These are phyloP conservation scores for Amblyjoppa proteus DNA, from an alignment of 2,888 invertebrate species.

Conservation along the genomic window DNA sequence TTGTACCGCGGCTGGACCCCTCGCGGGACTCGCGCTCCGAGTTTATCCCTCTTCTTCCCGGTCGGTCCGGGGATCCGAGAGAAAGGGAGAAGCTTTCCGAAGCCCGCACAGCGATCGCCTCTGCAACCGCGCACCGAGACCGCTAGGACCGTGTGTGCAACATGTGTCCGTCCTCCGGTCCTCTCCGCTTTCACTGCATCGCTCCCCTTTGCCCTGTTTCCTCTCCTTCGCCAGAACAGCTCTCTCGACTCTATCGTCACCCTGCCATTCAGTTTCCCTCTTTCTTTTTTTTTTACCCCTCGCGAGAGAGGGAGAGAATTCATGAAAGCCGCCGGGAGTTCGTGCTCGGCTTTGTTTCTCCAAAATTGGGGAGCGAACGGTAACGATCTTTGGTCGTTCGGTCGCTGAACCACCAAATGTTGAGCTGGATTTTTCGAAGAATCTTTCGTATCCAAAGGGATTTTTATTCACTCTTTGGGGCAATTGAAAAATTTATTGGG, in stretches of 20 bases:
- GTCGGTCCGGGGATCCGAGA: slow-evolving; percentile 12
- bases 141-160: slow-evolving; percentile 80
- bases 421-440: background rate
- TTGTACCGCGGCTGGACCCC: slow-evolving; percentile 73
- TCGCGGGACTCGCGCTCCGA: slow-evolving; percentile 58
- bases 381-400: slow-evolving; percentile 1
- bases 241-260: slow-evolving; percentile 57
- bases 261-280: slow-evolving; percentile 30
- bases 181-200: slow-evolving; percentile 68
- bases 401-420: background rate
- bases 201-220: slow-evolving; percentile 60
- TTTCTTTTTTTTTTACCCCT: background rate
- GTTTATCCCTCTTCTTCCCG: slow-evolving; percentile 30
- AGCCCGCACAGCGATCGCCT: slow-evolving; percentile 7
- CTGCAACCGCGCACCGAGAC: slow-evolving; percentile 45
- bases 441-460: too few species aligned
- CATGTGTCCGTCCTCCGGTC: slow-evolving; percentile 82
- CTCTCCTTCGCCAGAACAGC: slow-evolving; percentile 59
- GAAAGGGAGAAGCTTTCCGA: slow-evolving; percentile 34
- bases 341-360: background rate
- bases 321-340: background rate
- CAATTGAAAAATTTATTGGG: too few species aligned
- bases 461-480: too few species aligned
- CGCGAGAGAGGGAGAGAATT: slow-evolving; percentile 15
- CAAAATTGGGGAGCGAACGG: slow-evolving; percentile 34